Base-by-base conservation (phyloP, 2,888 invertebrate genomes). In the Dynastes maya region DNA sequence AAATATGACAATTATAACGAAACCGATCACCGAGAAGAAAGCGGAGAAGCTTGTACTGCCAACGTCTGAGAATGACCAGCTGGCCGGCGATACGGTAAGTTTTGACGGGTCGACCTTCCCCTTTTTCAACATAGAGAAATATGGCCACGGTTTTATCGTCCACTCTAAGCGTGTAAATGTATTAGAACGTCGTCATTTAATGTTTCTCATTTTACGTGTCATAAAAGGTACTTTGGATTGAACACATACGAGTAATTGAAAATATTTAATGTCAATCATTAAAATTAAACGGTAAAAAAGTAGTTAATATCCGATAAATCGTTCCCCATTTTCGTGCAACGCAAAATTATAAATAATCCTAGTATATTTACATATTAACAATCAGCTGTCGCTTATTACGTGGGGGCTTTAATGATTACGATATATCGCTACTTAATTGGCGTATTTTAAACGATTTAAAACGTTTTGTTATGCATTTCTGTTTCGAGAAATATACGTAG, bases 1-100 rank as follows among this genome's bases (percentile, higher is more conserved):
- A 61, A 61, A 61, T 82, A 96, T 96, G 96, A 96, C 96, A 80
- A 92, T 96, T 87, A 90, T 96, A 84, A 94, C 94, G 6, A 96
- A 95, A 88, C 92, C 94, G 40, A 91, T 93, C 80, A 90, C 92
- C 76, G 93, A 94, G 81, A 95, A 94, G 89, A 95, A 95, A 89
- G 89, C 89, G 63, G 93, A 93, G 83, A 93, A 92, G 89, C 89
- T 91, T 84, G 91, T 91, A 84, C 90, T 92, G 83, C 94, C 94
- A 71, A 88, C 95, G 84, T 92, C 94, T 61, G 90, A 91, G 76
- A 90, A 90, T 83, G 90, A 90, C 80, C 88, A 88, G 80, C 85
- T 88, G 77, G 87, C 87, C 81, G 87, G 79, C 2, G 78, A 81
- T 80, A 88, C 85, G 84, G 89, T 89, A 84, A 86, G 88, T 82